Evolutionary conservation across 2,113 vertebrate genomes (phyloP), one percentile per base, ranked within the genome.

Genomic region (Hassar affinis): DNA sequence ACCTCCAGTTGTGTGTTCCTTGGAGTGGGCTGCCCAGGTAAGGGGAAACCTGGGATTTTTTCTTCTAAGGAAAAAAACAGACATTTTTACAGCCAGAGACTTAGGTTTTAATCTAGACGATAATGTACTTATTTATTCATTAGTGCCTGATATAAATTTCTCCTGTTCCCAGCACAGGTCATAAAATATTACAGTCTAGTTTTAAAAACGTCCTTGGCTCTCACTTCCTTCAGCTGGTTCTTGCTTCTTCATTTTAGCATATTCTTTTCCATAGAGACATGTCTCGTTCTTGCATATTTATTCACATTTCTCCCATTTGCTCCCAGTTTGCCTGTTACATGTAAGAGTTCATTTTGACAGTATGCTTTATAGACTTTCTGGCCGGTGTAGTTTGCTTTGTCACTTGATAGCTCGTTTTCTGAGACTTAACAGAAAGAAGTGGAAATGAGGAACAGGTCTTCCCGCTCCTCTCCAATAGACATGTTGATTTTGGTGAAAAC

Each of bases 21-120:
- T 33, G 95, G 93, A 89, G 93, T 91, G 81, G 95, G 95, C 89
- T 98, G 96, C 88, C 94, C 96, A 97, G 97, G 97, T 99, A 98
- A 85, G 94, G 88, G 88, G 51, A 56, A 84, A 79, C 6, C 33
- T 64, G 27, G n/a, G n/a, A 20, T 69, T 64, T 62, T 33, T 6
- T 25, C 20, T 47, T 61, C 17, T 22, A 83, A 66, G 8, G 27
- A 12, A 47, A 38, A 30, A 10, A 51, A 61, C 25, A 57, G 22
- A 9, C 27, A 4, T 64, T 76, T 61, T 52, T 47, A 25, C 45
- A 47, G n/a, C 59, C n/a, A 68, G 30, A 57, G 22, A 9, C 22
- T 57, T 52, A 18, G 51, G 51, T 52, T 9, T 57, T 25, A 52
- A n/a, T 82, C 49, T 56, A 27, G 7, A 25, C 22, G 54, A 56